phyloP scores from a whole-genome alignment of 1,140 invertebrate species.

The Cyclina sinensis region DNA sequence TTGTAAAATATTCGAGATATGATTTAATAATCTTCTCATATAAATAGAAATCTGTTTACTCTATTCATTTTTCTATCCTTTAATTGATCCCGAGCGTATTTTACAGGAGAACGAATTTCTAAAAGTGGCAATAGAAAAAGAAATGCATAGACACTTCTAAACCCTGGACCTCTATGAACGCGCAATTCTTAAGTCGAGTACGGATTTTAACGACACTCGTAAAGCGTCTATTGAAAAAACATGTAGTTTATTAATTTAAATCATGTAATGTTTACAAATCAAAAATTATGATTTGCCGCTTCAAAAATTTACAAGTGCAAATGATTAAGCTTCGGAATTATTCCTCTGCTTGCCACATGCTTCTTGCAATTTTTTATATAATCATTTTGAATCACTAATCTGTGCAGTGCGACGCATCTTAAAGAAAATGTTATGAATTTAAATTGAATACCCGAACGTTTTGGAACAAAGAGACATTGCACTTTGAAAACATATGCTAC shows the following conservation, averaged over 20 bases:
- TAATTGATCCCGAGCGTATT: neutral
- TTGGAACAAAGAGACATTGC: too few species aligned
- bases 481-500: too few species aligned
- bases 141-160: constrained; percentile 10
- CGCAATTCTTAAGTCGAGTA: neutral
- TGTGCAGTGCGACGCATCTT: too few species aligned
- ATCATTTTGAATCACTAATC: too few species aligned
- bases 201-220: neutral
- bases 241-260: neutral
- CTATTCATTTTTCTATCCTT: neutral
- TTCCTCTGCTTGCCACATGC: neutral
- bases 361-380: neutral
- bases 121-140: neutral
- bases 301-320: neutral
- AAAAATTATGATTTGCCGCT: constrained; percentile 24
- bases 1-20: neutral
- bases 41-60: neutral
- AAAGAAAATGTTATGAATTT: too few species aligned
- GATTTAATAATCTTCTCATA: neutral
- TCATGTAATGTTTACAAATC: constrained; percentile 18
- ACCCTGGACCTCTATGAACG: constrained; percentile 2
- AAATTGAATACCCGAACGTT: too few species aligned
- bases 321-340: neutral
- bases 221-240: neutral
- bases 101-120: neutral